phyloP scores from a whole-genome alignment of 2,888 invertebrate species.

The Byasa hedistus region DNA sequence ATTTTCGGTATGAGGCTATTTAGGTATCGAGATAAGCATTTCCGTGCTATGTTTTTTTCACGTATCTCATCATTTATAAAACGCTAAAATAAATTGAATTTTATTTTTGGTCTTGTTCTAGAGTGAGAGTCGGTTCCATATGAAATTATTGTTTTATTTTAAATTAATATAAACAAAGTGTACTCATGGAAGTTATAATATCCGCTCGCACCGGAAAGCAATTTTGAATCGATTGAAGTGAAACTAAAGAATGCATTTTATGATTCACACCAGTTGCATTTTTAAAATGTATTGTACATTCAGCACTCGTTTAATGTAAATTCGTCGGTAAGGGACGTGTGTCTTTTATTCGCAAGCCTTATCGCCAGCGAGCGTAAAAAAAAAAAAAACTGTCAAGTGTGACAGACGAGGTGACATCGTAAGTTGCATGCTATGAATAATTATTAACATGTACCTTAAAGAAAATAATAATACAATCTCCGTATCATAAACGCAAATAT shows the following conservation, averaged over 20 bases:
- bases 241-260: constrained; percentile 29
- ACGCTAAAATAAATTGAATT: no score
- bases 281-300: constrained; percentile 47
- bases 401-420: constrained; percentile 64
- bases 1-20: constrained; percentile 19
- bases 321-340: constrained; percentile 33
- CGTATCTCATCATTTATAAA: no score
- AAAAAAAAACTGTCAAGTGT: constrained; percentile 54
- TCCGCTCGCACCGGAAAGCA: constrained; percentile 18
- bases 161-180: no score
- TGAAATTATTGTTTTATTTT: no score
- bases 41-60: no score
- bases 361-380: constrained; percentile 40
- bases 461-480: not conserved
- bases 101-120: no score
- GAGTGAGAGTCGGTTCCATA: no score
- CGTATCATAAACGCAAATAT: constrained; percentile 2
- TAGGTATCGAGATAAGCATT: no score
- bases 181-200: constrained; percentile 1
- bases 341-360: constrained; percentile 44
- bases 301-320: constrained; percentile 51
- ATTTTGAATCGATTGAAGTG: constrained; percentile 21
- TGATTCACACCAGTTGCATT: constrained; percentile 45
- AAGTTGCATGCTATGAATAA: constrained; percentile 20
- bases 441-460: constrained; percentile 16